A percentile compares a stretch with the other conserved stretches of the same genome.
Evolutionary conservation across 2,113 vertebrate species (phyloP).

Genomic region (Pelusios castaneus): DNA sequence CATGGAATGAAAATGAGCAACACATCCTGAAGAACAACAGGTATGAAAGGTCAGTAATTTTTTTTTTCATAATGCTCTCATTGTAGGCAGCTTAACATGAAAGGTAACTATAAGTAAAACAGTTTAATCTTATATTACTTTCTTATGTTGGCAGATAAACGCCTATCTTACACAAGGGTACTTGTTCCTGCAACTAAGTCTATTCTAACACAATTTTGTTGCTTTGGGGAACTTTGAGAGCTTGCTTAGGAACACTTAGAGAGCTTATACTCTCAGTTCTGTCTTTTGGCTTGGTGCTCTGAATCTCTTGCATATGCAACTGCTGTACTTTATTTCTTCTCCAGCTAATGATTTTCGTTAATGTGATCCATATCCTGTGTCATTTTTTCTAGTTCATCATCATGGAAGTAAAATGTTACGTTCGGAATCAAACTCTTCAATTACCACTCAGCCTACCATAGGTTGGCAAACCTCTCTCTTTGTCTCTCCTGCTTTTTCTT

Average conservation of each 20-base stretch:
- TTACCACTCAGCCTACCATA: slow-evolving; percentile 99
- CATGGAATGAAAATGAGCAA: too few relatives aligned
- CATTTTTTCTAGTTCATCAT: slow-evolving; percentile 99
- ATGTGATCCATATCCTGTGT: slow-evolving; percentile 89
- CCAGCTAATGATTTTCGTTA: slow-evolving; percentile 85
- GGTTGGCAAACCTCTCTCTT: slow-evolving; percentile 98
- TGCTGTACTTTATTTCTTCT: slow-evolving; percentile 84
- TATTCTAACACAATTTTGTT: neutral
- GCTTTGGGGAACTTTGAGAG: slow-evolving; percentile 12
- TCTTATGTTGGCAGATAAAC: slow-evolving; percentile 63
- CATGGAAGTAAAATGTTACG: slow-evolving; percentile 99
- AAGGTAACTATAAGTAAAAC: neutral
- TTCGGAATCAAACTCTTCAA: slow-evolving; percentile 99
- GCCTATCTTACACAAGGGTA: neutral
- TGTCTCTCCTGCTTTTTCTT: slow-evolving; percentile 78
- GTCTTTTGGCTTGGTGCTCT: slow-evolving; percentile 72
- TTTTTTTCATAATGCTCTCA: neutral
- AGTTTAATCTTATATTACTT: slow-evolving; percentile 1
- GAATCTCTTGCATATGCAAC: slow-evolving; percentile 75
- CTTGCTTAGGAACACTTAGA: slow-evolving; percentile 33
- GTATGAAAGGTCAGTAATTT: too few relatives aligned
- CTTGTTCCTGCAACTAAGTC: neutral
- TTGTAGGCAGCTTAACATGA: neutral
- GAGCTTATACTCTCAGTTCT: slow-evolving; percentile 64
- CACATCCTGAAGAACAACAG: too few relatives aligned